phyloP scores from a whole-genome alignment of 2,797 vertebrate genomes.

The Parauchenoglanis ngamensis region DNA sequence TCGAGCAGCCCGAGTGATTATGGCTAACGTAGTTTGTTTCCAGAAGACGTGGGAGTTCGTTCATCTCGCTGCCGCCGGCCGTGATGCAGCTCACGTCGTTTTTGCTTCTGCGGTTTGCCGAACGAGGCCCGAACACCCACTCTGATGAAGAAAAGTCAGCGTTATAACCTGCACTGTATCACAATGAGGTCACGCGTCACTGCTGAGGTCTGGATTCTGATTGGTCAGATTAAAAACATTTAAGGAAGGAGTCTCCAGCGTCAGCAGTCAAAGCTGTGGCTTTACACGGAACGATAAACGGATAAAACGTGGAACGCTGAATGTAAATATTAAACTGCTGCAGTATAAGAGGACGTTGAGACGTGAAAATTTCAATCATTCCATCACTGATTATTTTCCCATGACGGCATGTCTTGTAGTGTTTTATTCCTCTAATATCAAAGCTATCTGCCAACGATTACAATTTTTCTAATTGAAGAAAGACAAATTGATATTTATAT shows the following conservation, averaged over 20 bases:
- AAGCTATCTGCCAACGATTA: background rate
- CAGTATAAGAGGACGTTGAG: background rate
- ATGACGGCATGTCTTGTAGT: background rate
- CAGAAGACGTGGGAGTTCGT: constrained; percentile 59
- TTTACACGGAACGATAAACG: no score
- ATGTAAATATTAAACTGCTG: background rate
- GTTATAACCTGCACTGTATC: background rate
- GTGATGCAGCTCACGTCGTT: constrained; percentile 80
- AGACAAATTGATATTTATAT: background rate
- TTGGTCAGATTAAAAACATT: background rate
- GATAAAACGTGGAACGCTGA: background rate
- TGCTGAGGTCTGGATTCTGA: background rate
- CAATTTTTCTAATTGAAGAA: background rate
- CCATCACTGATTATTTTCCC: no score
- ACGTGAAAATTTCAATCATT: background rate
- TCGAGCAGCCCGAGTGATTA: constrained; percentile 60
- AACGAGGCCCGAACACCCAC: constrained; percentile 77
- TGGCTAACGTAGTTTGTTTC: constrained; percentile 66
- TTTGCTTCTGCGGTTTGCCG: constrained; percentile 72
- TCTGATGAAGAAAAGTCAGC: constrained; percentile 65
- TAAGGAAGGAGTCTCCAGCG: background rate
- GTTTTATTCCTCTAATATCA: background rate
- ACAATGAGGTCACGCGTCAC: background rate
- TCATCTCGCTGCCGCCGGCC: constrained; percentile 70
- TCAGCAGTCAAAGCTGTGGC: background rate